phyloP scores from a whole-genome alignment of 2,888 invertebrate species.

The Smittia sp. region DNA sequence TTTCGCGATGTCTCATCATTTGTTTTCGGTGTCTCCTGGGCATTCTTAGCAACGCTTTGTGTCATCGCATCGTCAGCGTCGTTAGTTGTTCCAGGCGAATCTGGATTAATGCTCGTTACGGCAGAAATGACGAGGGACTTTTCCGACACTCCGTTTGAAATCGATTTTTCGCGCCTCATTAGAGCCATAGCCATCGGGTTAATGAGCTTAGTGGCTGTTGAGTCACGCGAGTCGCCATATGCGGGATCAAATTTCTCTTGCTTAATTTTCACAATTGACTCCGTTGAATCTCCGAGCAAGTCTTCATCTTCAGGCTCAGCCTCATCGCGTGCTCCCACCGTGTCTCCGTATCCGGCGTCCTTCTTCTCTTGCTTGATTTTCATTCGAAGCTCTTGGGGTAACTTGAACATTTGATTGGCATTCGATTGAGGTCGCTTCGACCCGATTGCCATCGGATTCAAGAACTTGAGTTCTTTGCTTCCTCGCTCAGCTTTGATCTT shows the following conservation, averaged over 20 bases:
- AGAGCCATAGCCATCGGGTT: conserved; percentile 33
- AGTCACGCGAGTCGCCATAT: not conserved
- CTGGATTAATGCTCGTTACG: not conserved
- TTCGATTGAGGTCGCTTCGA: too few species aligned
- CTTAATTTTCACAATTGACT: conserved; percentile 7
- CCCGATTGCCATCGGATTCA: conserved; percentile 22
- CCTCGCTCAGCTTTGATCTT: not conserved
- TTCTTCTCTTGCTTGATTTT: conserved; percentile 34
- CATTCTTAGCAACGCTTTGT: not conserved
- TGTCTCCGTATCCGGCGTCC: conserved; percentile 17
- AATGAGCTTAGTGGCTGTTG: conserved; percentile 13
- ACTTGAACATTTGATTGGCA: conserved; percentile 33
- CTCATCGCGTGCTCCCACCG: not conserved
- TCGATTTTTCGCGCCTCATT: conserved; percentile 22
- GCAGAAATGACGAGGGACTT: conserved; percentile 26
- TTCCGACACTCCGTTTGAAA: not conserved
- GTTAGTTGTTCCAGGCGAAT: not conserved
- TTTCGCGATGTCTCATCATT: not conserved
- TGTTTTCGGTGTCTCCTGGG: not conserved
- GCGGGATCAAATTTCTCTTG: conserved; percentile 25
- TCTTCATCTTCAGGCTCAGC: conserved; percentile 24
- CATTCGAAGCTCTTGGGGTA: conserved; percentile 3
- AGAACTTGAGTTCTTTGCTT: conserved; percentile 6
- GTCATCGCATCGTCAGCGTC: not conserved
- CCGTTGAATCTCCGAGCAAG: not conserved